Evolutionary conservation across 2,797 vertebrate genomes (phyloP), one percentile per base, ranked within the genome.

Genomic region (Galagoides demidoff): DNA sequence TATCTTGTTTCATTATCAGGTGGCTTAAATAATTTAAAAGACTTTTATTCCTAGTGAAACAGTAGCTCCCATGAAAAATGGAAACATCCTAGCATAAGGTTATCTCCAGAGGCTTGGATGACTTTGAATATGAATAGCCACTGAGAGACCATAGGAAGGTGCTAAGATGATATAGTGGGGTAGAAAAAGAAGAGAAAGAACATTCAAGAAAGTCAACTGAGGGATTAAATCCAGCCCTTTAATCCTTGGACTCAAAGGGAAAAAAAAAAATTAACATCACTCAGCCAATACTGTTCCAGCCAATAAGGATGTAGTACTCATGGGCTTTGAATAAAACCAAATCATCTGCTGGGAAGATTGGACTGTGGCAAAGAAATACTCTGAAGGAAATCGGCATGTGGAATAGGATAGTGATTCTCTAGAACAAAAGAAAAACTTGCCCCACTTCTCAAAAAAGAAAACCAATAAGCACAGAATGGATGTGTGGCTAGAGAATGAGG

Each of bases 21-120:
- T 98, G 92, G 89, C 87, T 98, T 92, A 94, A 98, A 92, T 97
- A 98, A 98, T 97, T 98, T 96, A 93, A 96, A 97, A 90, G 74
- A 82, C 11, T 73, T 94, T 90, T 90, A 59, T 89, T 90, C 77
- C 83, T 34, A 90, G 45, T 49, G 94, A 96, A 98, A 84, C 29
- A 39, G 20, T 70, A 85, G 37, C 61, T 96, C 78, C 57, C 34
- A 52, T 37, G 64, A 81, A 95, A 84, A 84, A 97, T 90, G 68
- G 31, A 64, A 97, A 83, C 43, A 31, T 87, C 82, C 91, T 92
- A 86, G 25, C 76, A 57, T 23, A 59, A 29, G 0, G 19, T 0
- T 49, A 59, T 78, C 94, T 97, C 96, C 94, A 61, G 98, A 94
- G 64, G 14, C 19, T 74, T 77, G 19, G 17, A 57, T 34, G 85